These are phyloP conservation scores for Punctoribates punctum DNA, from an alignment of 2,888 invertebrate genomes.

Conservation along the genomic window DNA sequence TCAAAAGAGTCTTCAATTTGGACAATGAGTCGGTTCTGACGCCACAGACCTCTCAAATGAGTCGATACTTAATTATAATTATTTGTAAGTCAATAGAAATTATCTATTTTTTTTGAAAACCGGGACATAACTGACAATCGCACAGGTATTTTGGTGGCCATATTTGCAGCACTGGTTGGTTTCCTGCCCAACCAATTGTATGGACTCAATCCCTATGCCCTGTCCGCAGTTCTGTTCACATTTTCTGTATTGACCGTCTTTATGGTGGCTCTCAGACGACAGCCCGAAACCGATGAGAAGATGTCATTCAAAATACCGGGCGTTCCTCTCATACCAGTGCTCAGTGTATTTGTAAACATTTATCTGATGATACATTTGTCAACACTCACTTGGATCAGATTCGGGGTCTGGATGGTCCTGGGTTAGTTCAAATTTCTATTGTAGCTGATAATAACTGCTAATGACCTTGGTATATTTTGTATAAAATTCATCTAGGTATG, in stretches of 20 bases:
- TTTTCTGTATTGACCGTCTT: constrained; percentile 36
- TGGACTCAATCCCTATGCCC: neutral
- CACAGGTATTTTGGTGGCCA: neutral
- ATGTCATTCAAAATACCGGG: constrained; percentile 39
- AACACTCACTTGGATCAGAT: constrained; percentile 74
- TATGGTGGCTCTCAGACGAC: constrained; percentile 30
- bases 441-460: no score
- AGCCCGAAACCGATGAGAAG: constrained; percentile 3
- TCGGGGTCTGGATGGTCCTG: constrained; percentile 71
- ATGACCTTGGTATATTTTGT: neutral
- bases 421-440: constrained; percentile 56
- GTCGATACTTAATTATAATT: neutral
- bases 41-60: neutral
- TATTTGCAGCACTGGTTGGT: constrained; percentile 8
- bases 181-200: neutral
- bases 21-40: neutral
- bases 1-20: neutral
- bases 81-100: neutral
- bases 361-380: constrained; percentile 41
- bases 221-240: neutral
- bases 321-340: constrained; percentile 38
- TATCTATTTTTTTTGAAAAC: neutral
- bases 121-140: neutral
- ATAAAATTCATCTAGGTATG: no score
- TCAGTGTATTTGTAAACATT: constrained; percentile 37